Conservation (phyloP, 2,888 invertebrate species). For the Lasioglossum lativentre region DNA sequence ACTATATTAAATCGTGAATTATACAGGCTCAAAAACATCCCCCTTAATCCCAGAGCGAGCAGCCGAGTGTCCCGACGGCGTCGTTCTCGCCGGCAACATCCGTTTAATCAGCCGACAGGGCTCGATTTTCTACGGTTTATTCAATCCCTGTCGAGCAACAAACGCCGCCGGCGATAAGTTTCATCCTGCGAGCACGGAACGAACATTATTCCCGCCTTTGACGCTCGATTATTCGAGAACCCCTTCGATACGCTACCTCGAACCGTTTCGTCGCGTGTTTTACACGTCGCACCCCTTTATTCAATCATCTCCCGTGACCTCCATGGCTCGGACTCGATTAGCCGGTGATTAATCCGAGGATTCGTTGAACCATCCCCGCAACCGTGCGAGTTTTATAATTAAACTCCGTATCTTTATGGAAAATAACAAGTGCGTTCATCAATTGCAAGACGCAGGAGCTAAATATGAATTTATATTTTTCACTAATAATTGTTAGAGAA, state of each 20-base stretch:
- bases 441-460: too few species aligned
- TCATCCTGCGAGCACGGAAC: not conserved
- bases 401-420: too few species aligned
- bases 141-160: not conserved
- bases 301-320: slow-evolving; percentile 12
- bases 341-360: slow-evolving; percentile 42
- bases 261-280: slow-evolving; percentile 1
- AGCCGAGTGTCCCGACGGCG: not conserved
- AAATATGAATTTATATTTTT: too few species aligned
- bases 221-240: slow-evolving; percentile 8
- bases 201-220: slow-evolving; percentile 19
- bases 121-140: not conserved
- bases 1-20: not conserved
- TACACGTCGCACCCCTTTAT: not conserved
- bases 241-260: not conserved
- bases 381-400: not conserved
- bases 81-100: not conserved
- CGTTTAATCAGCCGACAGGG: not conserved
- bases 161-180: not conserved
- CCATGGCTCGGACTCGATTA: slow-evolving; percentile 22
- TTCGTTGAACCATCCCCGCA: not conserved
- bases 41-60: not conserved
- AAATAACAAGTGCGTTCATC: too few species aligned
- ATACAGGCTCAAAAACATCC: not conserved
- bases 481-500: too few species aligned